Conservation (phyloP, 2,113 vertebrate genomes). For the Chauna torquata region DNA sequence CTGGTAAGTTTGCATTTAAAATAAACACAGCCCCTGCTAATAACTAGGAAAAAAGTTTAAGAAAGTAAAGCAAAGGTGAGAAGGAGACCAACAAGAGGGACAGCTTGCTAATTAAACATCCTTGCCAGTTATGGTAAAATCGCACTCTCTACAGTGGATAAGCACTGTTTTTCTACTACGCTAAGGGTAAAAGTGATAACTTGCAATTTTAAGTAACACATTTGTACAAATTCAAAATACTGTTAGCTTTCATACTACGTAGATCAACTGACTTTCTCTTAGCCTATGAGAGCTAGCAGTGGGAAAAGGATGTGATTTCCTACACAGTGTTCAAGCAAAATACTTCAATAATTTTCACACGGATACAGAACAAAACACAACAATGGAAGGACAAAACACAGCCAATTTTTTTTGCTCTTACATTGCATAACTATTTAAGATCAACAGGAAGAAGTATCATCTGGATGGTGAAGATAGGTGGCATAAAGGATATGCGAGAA, state of each 20-base stretch:
- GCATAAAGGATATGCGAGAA: conserved; percentile 40
- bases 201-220: neutral
- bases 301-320: neutral
- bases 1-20: neutral
- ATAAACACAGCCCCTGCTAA: neutral
- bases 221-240: neutral
- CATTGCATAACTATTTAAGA: neutral
- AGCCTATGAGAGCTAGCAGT: neutral
- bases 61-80: neutral
- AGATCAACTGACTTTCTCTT: neutral
- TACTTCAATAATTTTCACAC: conserved; percentile 12
- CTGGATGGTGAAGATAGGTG: conserved; percentile 59
- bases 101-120: neutral
- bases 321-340: neutral
- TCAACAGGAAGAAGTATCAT: conserved; percentile 22
- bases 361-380: conserved; percentile 70
- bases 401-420: conserved; percentile 15
- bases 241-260: neutral
- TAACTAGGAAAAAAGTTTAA: neutral
- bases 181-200: neutral
- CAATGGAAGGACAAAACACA: conserved; percentile 68
- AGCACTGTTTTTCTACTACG: neutral
- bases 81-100: neutral
- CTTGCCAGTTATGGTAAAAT: neutral
- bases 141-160: neutral